Percentiles rank a stretch among this genome's conserved stretches.
phyloP scores from a whole-genome alignment of 2,113 vertebrate genomes.

The Lampris incognitus region DNA sequence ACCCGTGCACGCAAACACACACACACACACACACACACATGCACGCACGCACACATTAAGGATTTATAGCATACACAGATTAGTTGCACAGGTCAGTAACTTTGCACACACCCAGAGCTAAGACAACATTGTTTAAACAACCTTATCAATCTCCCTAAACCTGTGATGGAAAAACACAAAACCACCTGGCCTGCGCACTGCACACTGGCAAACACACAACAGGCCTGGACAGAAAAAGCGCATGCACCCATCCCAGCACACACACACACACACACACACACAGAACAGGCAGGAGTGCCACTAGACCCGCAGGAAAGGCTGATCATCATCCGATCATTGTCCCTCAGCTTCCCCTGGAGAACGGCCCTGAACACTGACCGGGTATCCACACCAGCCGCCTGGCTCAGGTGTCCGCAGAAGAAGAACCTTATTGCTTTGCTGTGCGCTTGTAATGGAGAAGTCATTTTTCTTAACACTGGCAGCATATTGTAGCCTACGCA shows the following conservation, averaged over 20 bases:
- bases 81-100: slow-evolving; percentile 33
- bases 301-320: slow-evolving; percentile 38
- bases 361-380: slow-evolving; percentile 10
- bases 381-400: background rate
- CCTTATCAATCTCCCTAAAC: slow-evolving; percentile 27
- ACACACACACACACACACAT: slow-evolving; percentile 7
- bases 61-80: slow-evolving; percentile 25
- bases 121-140: slow-evolving; percentile 24
- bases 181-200: slow-evolving; percentile 8
- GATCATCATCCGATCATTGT: slow-evolving; percentile 57
- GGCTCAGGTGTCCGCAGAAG: background rate
- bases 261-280: background rate
- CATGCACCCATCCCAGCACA: background rate
- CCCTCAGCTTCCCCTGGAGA: slow-evolving; percentile 37
- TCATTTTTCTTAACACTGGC: too few relatives aligned
- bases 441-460: background rate
- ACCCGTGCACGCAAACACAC: slow-evolving; percentile 3
- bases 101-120: slow-evolving; percentile 14
- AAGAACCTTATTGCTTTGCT: background rate
- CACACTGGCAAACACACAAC: slow-evolving; percentile 11
- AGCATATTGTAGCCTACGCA: too few relatives aligned
- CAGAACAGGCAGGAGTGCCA: slow-evolving; percentile 23
- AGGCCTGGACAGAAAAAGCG: background rate
- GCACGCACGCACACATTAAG: background rate
- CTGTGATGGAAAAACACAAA: slow-evolving; percentile 5